Percentiles rank a stretch among this genome's conserved stretches.
These are phyloP conservation scores for Sprattus sprattus DNA, from an alignment of 2,113 vertebrate genomes.

Conservation along the genomic window DNA sequence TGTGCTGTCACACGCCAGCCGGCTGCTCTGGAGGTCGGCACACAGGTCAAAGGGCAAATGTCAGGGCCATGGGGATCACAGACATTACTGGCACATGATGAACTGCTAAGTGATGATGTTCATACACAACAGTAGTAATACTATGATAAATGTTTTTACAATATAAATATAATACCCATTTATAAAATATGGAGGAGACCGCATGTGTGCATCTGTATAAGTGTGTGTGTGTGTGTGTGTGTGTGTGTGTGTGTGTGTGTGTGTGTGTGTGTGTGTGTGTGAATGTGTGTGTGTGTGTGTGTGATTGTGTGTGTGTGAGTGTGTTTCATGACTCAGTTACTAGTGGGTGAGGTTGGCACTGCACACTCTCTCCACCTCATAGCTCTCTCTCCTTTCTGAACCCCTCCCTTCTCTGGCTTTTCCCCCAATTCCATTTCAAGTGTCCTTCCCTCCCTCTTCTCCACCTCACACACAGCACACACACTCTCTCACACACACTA, in stretches of 20 bases:
- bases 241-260: neutral
- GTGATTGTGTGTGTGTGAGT: neutral
- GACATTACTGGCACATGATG: neutral
- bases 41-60: neutral
- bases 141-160: too few species aligned
- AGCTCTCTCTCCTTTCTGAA: neutral
- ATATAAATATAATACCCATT: neutral
- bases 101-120: too few species aligned
- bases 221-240: slow-evolving; percentile 24
- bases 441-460: neutral
- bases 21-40: slow-evolving; percentile 61
- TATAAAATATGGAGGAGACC: neutral
- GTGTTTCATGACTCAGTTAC: neutral
- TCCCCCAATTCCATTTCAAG: neutral
- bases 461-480: too few species aligned
- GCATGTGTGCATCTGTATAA: neutral
- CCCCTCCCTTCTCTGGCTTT: neutral
- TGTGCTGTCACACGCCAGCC: slow-evolving; percentile 73
- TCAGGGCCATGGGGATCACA: neutral
- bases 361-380: neutral
- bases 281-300: slow-evolving; percentile 19
- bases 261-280: neutral
- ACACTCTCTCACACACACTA: too few species aligned
- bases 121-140: neutral
- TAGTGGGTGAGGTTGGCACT: neutral